phyloP scores from a whole-genome alignment of 1,140 invertebrate genomes.

The Nebria ingens region DNA sequence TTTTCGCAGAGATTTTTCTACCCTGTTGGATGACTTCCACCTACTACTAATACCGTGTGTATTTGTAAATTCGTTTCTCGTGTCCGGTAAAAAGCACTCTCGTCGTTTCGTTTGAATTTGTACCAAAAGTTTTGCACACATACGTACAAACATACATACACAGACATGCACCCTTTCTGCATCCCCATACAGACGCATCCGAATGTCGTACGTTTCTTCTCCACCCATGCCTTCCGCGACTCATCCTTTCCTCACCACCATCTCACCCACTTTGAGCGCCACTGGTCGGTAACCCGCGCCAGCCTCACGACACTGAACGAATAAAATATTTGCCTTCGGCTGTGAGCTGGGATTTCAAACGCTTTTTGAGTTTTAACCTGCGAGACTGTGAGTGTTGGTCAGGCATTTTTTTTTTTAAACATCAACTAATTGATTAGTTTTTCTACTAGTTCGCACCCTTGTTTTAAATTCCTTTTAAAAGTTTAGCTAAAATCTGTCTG shows the following conservation, averaged over 20 bases:
- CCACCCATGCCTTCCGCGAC: background rate
- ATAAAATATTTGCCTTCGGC: constrained; percentile 3
- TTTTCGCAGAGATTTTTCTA: background rate
- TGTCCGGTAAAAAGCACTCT: constrained; percentile 32
- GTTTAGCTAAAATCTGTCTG: too few species aligned
- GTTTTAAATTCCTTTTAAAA: too few species aligned
- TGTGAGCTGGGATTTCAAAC: background rate
- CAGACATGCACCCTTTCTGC: too few species aligned
- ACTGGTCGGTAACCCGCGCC: background rate
- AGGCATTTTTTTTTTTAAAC: too few species aligned
- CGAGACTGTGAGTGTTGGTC: too few species aligned
- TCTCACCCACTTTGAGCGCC: background rate
- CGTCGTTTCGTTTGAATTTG: constrained; percentile 6
- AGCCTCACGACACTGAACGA: background rate
- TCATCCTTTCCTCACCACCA: background rate
- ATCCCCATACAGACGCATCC: too few species aligned
- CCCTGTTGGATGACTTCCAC: background rate
- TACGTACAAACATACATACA: too few species aligned
- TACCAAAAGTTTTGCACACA: background rate
- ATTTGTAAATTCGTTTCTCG: constrained; percentile 34
- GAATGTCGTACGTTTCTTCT: background rate
- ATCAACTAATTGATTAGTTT: too few species aligned
- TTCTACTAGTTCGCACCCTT: too few species aligned
- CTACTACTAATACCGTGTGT: constrained; percentile 8
- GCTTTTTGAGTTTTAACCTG: too few species aligned